phyloP scores from a whole-genome alignment of 2,888 invertebrate genomes.

The Actias luna region DNA sequence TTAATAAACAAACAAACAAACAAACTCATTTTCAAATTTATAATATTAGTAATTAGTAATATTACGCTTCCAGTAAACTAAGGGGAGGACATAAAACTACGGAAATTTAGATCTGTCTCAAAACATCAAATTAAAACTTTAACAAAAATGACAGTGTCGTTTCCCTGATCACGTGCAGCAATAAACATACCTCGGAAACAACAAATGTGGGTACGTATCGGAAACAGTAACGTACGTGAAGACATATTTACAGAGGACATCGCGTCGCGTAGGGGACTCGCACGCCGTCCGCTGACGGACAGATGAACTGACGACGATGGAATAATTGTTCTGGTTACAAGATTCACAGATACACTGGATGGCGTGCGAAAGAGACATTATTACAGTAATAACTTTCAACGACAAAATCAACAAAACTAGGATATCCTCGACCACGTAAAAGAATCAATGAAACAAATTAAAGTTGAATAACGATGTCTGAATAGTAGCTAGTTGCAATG shows the following conservation, averaged over 20 bases:
- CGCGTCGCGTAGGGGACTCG: slow-evolving; percentile 24
- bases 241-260: slow-evolving; percentile 62
- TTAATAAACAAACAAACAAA: too few relatives aligned
- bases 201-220: slow-evolving; percentile 67
- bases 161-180: slow-evolving; percentile 1
- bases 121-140: neutral
- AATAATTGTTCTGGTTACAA: slow-evolving; percentile 3
- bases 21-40: too few relatives aligned
- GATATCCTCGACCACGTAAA: too few relatives aligned
- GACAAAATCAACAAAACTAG: neutral
- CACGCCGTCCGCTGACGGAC: slow-evolving; percentile 48
- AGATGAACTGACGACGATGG: slow-evolving; percentile 61
- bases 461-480: too few relatives aligned
- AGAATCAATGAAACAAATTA: too few relatives aligned
- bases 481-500: too few relatives aligned
- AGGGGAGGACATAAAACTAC: neutral
- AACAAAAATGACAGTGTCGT: slow-evolving; percentile 13
- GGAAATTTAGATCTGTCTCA: neutral
- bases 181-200: slow-evolving; percentile 45
- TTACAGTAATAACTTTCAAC: slow-evolving; percentile 2
- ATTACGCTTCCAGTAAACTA: too few relatives aligned
- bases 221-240: slow-evolving; percentile 64
- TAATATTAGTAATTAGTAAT: too few relatives aligned
- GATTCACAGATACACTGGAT: slow-evolving; percentile 3
- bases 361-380: neutral